Base-by-base conservation (phyloP, 2,113 vertebrate species). In the Coracopsis vasa region DNA sequence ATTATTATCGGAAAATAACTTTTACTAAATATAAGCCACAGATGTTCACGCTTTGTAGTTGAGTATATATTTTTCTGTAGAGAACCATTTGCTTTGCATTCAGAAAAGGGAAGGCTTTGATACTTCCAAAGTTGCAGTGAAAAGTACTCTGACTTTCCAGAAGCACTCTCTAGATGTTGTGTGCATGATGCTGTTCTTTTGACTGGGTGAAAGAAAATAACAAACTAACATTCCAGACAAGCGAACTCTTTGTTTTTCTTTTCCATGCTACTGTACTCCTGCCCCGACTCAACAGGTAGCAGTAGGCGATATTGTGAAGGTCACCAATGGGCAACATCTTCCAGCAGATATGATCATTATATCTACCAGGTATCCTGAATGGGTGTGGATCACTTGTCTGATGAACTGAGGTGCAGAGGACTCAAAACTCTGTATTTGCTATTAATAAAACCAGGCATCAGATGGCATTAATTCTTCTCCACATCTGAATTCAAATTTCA, bases 221-320 rank as follows among this genome's bases (percentile, higher is more conserved):
- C 95, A 67, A 92, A 94, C 93, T 97, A 97, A 97, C 93, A 45
- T 88, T 94, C 11, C n/a, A 72, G 81, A 67, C 79, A 35, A 96
- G 89, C 85, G 2, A 65, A 91, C 39, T 95, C 56, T 97, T 96
- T 96, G 75, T 97, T 96, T 97, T 97, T 97, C 94, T 94, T 67
- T 97, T 97, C 93, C 94, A 84, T 91, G 86, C 95, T 97, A 94
- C 98, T 98, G 95, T 98, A 97, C 96, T 97, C 96, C 96, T 98
- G 95, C 92, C 35, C 96, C 89, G 96, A 91, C 83, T 98, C 98
- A 97, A 97, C 95, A 99, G 99, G 99, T 99, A 98, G 98, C 99
- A 79, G 99, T 99, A 97, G 99, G 99, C 81, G 99, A 99, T 98
- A 98, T 99, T 97, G 99, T 99, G 98, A 99, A 99, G 98, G 99